A percentile compares a stretch with the other conserved stretches of the same genome.
These are phyloP conservation scores for Acrocera orbiculus DNA, from an alignment of 2,888 invertebrate genomes.

Conservation along the genomic window DNA sequence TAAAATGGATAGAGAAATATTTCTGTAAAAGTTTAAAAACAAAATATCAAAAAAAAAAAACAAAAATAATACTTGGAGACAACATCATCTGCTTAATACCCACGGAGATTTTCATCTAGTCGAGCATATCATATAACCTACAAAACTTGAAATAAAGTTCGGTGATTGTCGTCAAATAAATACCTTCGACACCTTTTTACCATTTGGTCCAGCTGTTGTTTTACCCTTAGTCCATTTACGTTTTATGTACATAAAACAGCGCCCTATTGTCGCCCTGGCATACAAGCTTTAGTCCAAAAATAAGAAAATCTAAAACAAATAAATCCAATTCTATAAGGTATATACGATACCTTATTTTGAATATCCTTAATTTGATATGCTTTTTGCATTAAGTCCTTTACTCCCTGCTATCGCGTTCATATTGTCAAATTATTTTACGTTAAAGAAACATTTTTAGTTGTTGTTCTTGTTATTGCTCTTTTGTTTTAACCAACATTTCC, in stretches of 20 bases:
- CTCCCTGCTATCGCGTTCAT: slow-evolving; percentile 7
- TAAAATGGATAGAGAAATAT: too few relatives aligned
- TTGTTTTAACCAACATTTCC: too few relatives aligned
- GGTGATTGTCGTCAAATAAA: slow-evolving; percentile 9
- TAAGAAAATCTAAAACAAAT: slow-evolving; percentile 10
- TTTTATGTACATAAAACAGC: slow-evolving; percentile 4
- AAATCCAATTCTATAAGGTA: slow-evolving; percentile 10
- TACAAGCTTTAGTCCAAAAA: slow-evolving; percentile 3
- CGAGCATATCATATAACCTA: too few relatives aligned
- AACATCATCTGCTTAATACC: too few relatives aligned
- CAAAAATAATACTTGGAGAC: too few relatives aligned
- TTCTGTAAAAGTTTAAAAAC: too few relatives aligned
- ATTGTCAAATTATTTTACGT: slow-evolving; percentile 8
- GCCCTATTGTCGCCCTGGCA: slow-evolving; percentile 6
- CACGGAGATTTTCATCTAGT: too few relatives aligned
- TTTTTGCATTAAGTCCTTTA: slow-evolving; percentile 10
- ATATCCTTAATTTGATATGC: slow-evolving; percentile 11
- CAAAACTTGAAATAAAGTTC: too few relatives aligned
- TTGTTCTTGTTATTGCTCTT: too few relatives aligned
- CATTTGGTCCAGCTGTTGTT: slow-evolving; percentile 12
- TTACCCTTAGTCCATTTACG: slow-evolving; percentile 10
- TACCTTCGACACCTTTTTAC: slow-evolving; percentile 13
- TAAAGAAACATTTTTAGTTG: too few relatives aligned
- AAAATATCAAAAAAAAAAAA: too few relatives aligned
- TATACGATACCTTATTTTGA: slow-evolving; percentile 4